A percentile compares a stretch with the other conserved stretches of the same genome.
Conservation (phyloP, 2,113 vertebrate genomes). For the Alexandromys fortis region DNA sequence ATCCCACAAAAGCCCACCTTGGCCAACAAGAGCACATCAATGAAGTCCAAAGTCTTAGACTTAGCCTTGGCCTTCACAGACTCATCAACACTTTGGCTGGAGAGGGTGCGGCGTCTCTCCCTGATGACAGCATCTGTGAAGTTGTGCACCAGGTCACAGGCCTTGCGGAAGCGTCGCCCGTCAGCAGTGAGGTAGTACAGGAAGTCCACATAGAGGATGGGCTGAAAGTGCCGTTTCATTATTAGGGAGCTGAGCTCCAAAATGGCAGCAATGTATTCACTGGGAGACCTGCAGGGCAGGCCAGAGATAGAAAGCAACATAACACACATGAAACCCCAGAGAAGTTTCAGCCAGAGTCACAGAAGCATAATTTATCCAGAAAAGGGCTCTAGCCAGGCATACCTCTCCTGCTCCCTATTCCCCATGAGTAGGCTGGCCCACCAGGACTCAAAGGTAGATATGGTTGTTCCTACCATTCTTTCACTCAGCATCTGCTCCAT, state of each 20-base stretch:
- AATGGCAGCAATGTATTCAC: neutral
- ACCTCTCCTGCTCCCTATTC: neutral
- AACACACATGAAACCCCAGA: neutral
- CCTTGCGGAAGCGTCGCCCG: slow-evolving; percentile 84
- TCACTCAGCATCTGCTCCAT: neutral
- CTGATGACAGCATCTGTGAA: slow-evolving; percentile 89
- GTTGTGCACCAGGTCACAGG: slow-evolving; percentile 86
- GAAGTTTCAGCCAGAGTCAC: neutral
- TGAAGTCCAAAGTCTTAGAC: slow-evolving; percentile 88
- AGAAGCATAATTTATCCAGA: neutral
- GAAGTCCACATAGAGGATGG: slow-evolving; percentile 86
- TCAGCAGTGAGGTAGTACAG: slow-evolving; percentile 87
- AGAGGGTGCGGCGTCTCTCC: slow-evolving; percentile 76
- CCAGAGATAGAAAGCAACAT: neutral
- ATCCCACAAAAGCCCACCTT: slow-evolving; percentile 81
- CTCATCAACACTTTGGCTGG: slow-evolving; percentile 62
- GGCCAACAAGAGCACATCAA: slow-evolving; percentile 91
- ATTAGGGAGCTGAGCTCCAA: slow-evolving; percentile 77
- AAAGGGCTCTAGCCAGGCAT: neutral
- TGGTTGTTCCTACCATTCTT: too few species aligned
- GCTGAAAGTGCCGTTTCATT: slow-evolving; percentile 76
- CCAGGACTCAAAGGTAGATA: neutral
- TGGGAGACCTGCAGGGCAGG: neutral
- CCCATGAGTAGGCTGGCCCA: too few species aligned
- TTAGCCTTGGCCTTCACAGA: slow-evolving; percentile 71